phyloP scores from a whole-genome alignment of 2,113 vertebrate genomes.

The Macaca mulatta region DNA sequence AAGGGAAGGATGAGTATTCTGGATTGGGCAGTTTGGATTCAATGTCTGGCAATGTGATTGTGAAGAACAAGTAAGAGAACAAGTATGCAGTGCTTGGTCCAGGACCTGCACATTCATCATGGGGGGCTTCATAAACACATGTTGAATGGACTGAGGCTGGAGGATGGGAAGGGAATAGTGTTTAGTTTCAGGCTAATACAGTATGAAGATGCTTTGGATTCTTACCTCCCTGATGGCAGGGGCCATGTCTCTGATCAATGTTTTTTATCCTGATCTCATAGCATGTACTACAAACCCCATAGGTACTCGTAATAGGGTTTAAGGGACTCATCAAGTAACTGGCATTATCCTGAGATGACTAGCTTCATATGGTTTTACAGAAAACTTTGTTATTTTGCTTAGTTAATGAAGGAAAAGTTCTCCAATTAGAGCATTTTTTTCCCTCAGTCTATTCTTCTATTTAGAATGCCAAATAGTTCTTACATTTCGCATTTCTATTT shows the following conservation, averaged over 20 bases:
- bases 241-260: neutral
- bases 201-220: neutral
- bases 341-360: neutral
- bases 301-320: neutral
- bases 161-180: neutral
- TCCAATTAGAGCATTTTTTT: conserved; percentile 35
- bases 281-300: neutral
- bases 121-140: neutral
- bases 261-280: neutral
- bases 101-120: neutral
- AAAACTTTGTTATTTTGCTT: conserved; percentile 49
- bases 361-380: neutral
- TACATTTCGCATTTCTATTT: conserved; percentile 52
- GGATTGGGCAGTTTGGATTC: neutral
- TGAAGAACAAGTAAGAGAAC: neutral
- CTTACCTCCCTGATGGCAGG: neutral
- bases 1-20: neutral
- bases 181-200: neutral
- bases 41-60: neutral
- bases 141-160: neutral
- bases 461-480: conserved; percentile 53
- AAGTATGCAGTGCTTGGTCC: neutral
- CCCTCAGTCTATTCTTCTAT: neutral
- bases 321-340: neutral
- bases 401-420: conserved; percentile 30